Conservation (phyloP, 2,888 invertebrate genomes). For the Chydorus sphaericus region DNA sequence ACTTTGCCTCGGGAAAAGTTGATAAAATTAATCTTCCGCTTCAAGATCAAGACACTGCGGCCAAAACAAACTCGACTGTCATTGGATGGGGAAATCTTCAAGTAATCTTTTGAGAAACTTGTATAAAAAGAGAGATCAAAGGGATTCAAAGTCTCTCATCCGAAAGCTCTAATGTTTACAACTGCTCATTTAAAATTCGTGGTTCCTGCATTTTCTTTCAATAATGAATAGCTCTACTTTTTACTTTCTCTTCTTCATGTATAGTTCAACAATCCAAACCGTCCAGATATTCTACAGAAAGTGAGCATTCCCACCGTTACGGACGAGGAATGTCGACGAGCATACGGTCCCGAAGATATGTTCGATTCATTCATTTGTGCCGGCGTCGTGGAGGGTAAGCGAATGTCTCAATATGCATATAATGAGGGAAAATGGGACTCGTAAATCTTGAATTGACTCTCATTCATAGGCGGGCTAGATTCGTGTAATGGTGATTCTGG, state of each 20-base stretch:
- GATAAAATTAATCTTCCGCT: conserved; percentile 16
- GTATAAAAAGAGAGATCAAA: too few relatives aligned
- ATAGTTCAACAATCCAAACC: background rate
- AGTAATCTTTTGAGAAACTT: too few relatives aligned
- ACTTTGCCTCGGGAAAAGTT: background rate
- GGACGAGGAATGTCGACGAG: conserved; percentile 32
- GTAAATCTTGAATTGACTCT: background rate
- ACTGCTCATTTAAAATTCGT: background rate
- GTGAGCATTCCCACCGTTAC: conserved; percentile 29
- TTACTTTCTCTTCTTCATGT: background rate
- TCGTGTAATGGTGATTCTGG: conserved; percentile 38
- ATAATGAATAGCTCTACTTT: background rate
- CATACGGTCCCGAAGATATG: conserved; percentile 31
- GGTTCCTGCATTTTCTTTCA: too few relatives aligned
- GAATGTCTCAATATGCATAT: background rate
- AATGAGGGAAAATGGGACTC: background rate
- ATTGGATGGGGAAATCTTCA: conserved; percentile 36
- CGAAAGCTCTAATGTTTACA: background rate
- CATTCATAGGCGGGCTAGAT: background rate
- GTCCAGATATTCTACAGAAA: conserved; percentile 30
- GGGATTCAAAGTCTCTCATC: too few relatives aligned
- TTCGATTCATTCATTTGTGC: conserved; percentile 26
- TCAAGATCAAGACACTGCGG: conserved; percentile 20
- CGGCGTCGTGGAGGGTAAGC: conserved; percentile 11
- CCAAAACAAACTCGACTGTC: conserved; percentile 25